Conservation (phyloP, 1,140 invertebrate species). For the Solenopsis invicta region DNA sequence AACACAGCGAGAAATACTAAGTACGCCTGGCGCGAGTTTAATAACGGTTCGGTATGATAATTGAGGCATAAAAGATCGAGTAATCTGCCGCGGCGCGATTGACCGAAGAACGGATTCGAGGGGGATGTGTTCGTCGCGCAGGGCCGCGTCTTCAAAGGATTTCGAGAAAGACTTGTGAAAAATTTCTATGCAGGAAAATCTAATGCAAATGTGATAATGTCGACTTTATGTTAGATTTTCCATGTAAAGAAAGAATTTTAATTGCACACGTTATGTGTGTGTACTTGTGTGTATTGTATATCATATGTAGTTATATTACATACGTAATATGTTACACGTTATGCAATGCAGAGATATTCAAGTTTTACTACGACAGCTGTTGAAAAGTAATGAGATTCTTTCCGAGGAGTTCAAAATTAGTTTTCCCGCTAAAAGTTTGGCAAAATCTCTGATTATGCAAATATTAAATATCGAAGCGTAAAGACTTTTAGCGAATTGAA, state of each 20-base stretch:
- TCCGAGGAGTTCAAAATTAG: neutral
- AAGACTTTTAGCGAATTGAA: conserved; percentile 7
- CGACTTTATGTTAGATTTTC: neutral
- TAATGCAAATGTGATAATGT: neutral
- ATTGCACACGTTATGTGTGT: neutral
- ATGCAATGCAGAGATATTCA: neutral
- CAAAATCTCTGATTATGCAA: conserved; percentile 22
- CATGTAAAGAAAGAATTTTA: neutral
- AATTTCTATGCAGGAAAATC: neutral
- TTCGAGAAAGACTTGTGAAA: neutral
- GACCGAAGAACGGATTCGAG: conserved; percentile 56
- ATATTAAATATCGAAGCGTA: conserved; percentile 26
- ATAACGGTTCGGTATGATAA: conserved; percentile 81
- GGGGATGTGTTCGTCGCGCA: conserved; percentile 41
- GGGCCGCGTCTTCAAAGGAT: conserved; percentile 48
- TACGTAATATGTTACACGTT: neutral
- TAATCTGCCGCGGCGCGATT: conserved; percentile 76
- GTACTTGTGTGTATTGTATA: neutral
- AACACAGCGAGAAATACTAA: conserved; percentile 59
- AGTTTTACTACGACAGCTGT: neutral
- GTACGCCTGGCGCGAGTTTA: conserved; percentile 69
- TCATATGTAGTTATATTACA: neutral
- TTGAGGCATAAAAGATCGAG: conserved; percentile 83
- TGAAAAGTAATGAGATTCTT: conserved; percentile 25
- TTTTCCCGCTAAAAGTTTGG: conserved; percentile 14